These are phyloP conservation scores for Cryptophagus acutangulus DNA, from an alignment of 2,888 invertebrate genomes.

Conservation along the genomic window DNA sequence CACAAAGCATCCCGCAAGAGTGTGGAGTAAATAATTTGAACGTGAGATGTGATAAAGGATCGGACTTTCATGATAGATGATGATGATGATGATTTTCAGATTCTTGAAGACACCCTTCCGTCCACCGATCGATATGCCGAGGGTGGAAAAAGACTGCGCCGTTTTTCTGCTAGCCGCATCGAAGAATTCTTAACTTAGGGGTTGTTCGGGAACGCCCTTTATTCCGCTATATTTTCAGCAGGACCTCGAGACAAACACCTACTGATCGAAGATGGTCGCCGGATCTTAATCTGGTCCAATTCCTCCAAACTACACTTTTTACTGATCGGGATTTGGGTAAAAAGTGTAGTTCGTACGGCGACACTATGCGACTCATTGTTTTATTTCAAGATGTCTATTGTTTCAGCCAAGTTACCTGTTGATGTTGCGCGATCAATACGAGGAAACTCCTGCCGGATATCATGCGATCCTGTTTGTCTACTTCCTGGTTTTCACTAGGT, in stretches of 20 bases:
- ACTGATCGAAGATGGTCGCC: constrained; percentile 27
- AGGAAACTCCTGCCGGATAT: constrained; percentile 13
- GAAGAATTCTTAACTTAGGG: constrained; percentile 27
- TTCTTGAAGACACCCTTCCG: too few species aligned
- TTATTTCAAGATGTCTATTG: too few species aligned
- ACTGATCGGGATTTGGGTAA: constrained; percentile 17
- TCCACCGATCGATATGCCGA: too few species aligned
- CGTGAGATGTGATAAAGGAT: constrained; percentile 47
- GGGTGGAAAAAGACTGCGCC: constrained; percentile 7
- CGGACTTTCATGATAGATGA: too few species aligned
- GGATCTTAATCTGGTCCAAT: constrained; percentile 31
- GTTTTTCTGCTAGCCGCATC: constrained; percentile 23
- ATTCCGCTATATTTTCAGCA: not conserved
- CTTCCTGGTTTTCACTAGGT: constrained; percentile 44
- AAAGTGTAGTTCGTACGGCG: constrained; percentile 31
- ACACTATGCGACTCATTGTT: constrained; percentile 23
- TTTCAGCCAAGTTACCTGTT: too few species aligned
- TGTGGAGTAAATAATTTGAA: constrained; percentile 44
- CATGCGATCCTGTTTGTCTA: constrained; percentile 38
- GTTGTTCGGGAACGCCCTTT: constrained; percentile 24
- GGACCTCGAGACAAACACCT: constrained; percentile 29
- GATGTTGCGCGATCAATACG: constrained; percentile 15
- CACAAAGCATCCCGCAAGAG: constrained; percentile 41
- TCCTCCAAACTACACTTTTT: constrained; percentile 42
- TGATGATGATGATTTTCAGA: too few species aligned